phyloP scores from a whole-genome alignment of 2,113 vertebrate species.

The Oriolus oriolus region DNA sequence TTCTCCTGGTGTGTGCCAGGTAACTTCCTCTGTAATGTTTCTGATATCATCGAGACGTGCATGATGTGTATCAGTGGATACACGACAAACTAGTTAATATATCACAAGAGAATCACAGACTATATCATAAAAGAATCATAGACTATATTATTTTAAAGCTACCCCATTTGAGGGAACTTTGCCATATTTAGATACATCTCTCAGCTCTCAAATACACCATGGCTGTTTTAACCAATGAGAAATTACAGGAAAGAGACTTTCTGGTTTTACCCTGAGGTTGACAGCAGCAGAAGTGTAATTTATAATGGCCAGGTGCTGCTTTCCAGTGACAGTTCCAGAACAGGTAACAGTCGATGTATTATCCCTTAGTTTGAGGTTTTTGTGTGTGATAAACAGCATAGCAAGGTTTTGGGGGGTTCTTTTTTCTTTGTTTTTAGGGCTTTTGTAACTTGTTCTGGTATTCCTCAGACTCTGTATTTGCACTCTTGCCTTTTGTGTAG shows the following conservation, averaged over 20 bases:
- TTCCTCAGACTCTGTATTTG: background rate
- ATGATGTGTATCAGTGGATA: background rate
- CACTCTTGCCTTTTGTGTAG: background rate
- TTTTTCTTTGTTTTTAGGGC: background rate
- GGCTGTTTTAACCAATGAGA: background rate
- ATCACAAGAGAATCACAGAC: background rate
- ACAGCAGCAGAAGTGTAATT: background rate
- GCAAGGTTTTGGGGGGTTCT: background rate
- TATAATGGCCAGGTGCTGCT: background rate
- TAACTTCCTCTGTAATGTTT: background rate
- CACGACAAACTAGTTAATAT: background rate
- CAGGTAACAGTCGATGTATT: background rate
- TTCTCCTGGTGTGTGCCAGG: background rate
- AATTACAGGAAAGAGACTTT: background rate
- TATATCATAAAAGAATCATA: background rate
- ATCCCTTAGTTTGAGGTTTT: background rate
- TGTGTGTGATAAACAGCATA: background rate
- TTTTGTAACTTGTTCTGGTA: background rate
- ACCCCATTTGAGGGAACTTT: background rate
- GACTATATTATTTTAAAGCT: background rate
- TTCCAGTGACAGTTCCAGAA: background rate
- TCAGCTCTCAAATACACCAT: background rate
- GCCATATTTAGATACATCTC: background rate
- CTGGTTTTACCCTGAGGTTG: background rate
- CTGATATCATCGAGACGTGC: background rate